Evolutionary conservation across 2,113 vertebrate species (phyloP).

Genomic region (Macquaria ambigua): DNA sequence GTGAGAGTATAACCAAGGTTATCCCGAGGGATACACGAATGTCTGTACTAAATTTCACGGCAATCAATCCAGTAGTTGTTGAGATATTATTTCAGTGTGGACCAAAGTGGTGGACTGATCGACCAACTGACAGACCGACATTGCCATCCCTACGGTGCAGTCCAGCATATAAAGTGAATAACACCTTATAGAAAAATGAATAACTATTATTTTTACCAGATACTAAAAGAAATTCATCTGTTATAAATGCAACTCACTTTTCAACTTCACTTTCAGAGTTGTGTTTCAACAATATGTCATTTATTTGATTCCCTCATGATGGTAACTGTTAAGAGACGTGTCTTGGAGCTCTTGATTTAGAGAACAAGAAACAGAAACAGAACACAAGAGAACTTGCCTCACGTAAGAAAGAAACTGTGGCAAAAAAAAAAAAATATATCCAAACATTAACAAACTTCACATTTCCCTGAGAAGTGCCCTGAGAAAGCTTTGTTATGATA

Average conservation of each 20-base stretch:
- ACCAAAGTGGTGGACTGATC: too few relatives aligned
- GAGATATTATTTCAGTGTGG: too few relatives aligned
- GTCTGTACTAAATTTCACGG: neutral
- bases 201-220: too few relatives aligned
- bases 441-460: conserved; percentile 37
- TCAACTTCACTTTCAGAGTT: too few relatives aligned
- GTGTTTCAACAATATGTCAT: neutral
- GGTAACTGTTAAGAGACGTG: neutral
- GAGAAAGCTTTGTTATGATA: too few relatives aligned
- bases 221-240: too few relatives aligned
- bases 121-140: too few relatives aligned
- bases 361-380: neutral
- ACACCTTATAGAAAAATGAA: too few relatives aligned
- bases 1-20: neutral
- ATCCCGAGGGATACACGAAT: neutral
- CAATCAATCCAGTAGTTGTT: neutral
- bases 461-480: neutral
- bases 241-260: too few relatives aligned
- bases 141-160: too few relatives aligned
- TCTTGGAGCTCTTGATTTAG: neutral
- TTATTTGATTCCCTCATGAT: neutral
- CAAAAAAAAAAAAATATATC: neutral
- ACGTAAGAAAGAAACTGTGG: neutral
- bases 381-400: neutral
- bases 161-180: too few relatives aligned